These are phyloP conservation scores for Struthidea cinerea DNA, from an alignment of 2,113 vertebrate genomes.

Conservation along the genomic window DNA sequence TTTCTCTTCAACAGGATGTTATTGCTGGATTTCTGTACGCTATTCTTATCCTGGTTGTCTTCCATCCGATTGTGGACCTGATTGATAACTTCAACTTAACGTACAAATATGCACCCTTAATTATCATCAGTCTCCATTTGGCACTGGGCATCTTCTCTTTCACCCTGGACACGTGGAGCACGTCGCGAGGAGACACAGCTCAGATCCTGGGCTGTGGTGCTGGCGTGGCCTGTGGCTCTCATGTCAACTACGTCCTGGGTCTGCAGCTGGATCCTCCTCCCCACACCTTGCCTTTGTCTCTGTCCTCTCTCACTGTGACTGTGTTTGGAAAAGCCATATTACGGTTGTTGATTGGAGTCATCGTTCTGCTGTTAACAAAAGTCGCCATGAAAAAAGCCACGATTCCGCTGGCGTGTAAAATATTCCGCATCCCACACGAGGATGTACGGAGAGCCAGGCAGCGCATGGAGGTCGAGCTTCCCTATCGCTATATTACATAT, in stretches of 20 bases:
- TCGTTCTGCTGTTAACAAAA: constrained; percentile 77
- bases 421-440: constrained; percentile 64
- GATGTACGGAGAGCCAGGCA: constrained; percentile 86
- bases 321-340: constrained; percentile 74
- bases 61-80: constrained; percentile 83
- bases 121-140: constrained; percentile 86
- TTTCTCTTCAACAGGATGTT: constrained; percentile 81
- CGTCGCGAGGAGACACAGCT: constrained; percentile 91
- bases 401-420: constrained; percentile 84
- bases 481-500: constrained; percentile 92
- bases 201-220: constrained; percentile 92
- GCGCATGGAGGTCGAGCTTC: constrained; percentile 93
- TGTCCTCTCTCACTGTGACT: constrained; percentile 66
- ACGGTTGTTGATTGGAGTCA: constrained; percentile 79
- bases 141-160: constrained; percentile 91
- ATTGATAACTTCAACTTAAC: constrained; percentile 89
- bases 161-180: constrained; percentile 96
- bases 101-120: constrained; percentile 80
- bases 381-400: constrained; percentile 86
- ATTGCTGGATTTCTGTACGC: constrained; percentile 89
- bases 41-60: constrained; percentile 83
- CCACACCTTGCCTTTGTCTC: constrained; percentile 73
- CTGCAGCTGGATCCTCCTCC: constrained; percentile 77
- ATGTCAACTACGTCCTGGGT: constrained; percentile 77
- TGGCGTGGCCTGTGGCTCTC: constrained; percentile 87